Percentiles rank a stretch among this genome's conserved stretches.
Evolutionary conservation across 2,888 invertebrate species (phyloP).

Genomic region (Cheilosia pagana): DNA sequence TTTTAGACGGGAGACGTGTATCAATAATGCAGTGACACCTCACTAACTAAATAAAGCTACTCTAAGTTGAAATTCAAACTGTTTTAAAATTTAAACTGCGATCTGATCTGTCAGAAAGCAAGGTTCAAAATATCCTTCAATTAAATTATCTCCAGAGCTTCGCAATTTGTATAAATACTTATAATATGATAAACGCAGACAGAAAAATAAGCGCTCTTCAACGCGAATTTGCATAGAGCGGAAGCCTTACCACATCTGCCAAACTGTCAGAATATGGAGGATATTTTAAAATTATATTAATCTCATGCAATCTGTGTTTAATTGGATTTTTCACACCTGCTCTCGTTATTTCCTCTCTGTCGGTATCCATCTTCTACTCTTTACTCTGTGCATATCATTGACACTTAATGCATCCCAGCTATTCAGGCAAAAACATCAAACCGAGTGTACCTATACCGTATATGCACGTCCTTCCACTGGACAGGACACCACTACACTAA

Average conservation of each 20-base stretch:
- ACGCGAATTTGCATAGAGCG: background rate
- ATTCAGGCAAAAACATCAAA: constrained; percentile 50
- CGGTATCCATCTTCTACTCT: constrained; percentile 16
- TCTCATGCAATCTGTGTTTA: constrained; percentile 68
- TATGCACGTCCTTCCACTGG: constrained; percentile 25
- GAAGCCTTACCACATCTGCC: constrained; percentile 35
- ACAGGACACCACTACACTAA: constrained; percentile 41
- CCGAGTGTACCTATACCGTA: too few species aligned
- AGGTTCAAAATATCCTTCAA: background rate
- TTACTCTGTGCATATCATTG: constrained; percentile 44
- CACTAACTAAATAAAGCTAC: background rate
- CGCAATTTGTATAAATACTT: background rate
- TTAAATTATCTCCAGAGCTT: constrained; percentile 3
- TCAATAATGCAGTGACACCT: too few species aligned
- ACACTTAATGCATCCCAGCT: constrained; percentile 45
- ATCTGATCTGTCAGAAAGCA: background rate
- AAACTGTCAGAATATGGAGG: constrained; percentile 55
- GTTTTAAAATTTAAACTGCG: background rate
- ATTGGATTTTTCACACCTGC: constrained; percentile 74
- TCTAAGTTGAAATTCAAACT: background rate
- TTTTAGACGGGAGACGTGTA: too few species aligned
- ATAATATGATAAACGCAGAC: background rate
- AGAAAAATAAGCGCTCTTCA: background rate
- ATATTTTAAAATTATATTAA: constrained; percentile 72
- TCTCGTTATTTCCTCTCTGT: constrained; percentile 51